Percentiles rank a stretch among this genome's conserved stretches.
Evolutionary conservation across 1,140 invertebrate genomes (phyloP).

Genomic region (Reticulitermes speratus): DNA sequence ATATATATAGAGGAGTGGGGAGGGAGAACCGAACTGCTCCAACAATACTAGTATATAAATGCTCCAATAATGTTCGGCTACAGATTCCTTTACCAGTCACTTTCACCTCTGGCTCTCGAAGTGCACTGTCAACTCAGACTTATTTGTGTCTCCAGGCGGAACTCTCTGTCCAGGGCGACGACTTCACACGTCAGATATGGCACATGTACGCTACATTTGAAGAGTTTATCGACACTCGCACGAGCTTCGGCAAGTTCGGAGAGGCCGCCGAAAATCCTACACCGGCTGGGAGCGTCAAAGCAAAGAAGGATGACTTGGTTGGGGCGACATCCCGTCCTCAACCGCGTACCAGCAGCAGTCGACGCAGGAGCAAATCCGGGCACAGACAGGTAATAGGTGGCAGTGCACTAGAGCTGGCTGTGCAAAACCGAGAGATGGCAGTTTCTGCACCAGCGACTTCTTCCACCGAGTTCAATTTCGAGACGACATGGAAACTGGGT

Average conservation of each 20-base stretch:
- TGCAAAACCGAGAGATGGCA: conserved; percentile 26
- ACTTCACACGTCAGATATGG: conserved; percentile 46
- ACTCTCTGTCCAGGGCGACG: conserved; percentile 45
- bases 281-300: not conserved
- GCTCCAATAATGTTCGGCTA: too few relatives aligned
- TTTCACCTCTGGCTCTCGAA: too few relatives aligned
- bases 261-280: not conserved
- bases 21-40: too few relatives aligned
- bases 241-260: not conserved
- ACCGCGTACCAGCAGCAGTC: not conserved
- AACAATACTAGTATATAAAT: too few relatives aligned
- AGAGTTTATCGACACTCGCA: conserved; percentile 41
- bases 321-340: conserved; percentile 32
- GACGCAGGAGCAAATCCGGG: not conserved
- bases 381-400: conserved; percentile 12
- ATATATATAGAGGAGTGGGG: too few relatives aligned
- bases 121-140: too few relatives aligned
- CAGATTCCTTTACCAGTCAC: too few relatives aligned
- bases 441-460: conserved; percentile 31
- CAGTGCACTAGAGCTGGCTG: not conserved
- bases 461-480: not conserved
- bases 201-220: conserved; percentile 49
- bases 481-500: conserved; percentile 11
- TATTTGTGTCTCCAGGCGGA: conserved; percentile 39
- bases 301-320: not conserved